phyloP scores from a whole-genome alignment of 2,113 vertebrate genomes.

The Penelope pileata region DNA sequence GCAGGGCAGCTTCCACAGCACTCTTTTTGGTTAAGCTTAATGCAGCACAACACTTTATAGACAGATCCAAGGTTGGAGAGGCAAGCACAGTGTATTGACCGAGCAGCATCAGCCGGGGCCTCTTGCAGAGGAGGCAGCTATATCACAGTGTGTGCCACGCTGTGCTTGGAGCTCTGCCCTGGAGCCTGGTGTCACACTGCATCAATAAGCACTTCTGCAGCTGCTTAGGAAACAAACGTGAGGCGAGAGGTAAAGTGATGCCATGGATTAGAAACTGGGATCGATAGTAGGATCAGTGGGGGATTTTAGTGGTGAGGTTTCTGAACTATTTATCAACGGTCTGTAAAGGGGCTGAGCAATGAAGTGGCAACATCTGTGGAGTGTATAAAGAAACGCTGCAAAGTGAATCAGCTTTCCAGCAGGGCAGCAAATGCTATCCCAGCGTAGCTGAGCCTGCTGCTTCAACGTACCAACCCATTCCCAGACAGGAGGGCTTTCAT shows the following conservation, averaged over 20 bases:
- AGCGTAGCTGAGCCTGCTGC: neutral
- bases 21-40: neutral
- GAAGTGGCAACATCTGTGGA: neutral
- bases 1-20: neutral
- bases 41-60: neutral
- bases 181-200: neutral
- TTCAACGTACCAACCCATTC: neutral
- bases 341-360: neutral
- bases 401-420: neutral
- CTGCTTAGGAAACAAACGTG: neutral
- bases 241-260: neutral
- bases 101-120: neutral
- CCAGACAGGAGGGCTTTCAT: neutral
- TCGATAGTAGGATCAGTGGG: constrained; percentile 2
- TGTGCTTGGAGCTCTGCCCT: neutral
- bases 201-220: neutral
- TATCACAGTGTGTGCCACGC: neutral
- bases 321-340: neutral
- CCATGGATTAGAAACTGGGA: neutral
- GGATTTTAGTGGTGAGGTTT: neutral
- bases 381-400: neutral
- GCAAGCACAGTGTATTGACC: neutral
- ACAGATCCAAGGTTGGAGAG: neutral
- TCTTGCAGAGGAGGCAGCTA: neutral
- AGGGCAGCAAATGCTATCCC: neutral